Evolutionary conservation across 2,888 invertebrate genomes (phyloP).

Genomic region (Diaprepes abbreviatus): DNA sequence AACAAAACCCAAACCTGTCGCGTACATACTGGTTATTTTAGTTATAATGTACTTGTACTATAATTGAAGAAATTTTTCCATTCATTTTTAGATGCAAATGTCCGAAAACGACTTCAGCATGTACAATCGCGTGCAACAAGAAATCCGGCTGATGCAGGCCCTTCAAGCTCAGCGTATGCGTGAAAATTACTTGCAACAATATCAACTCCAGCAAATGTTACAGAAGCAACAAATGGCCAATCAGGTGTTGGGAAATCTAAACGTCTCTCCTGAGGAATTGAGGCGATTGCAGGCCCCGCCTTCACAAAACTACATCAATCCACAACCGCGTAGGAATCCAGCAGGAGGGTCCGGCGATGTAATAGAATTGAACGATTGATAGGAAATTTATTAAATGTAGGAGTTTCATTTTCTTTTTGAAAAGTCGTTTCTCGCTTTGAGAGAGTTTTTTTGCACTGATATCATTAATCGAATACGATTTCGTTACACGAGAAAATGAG

Average conservation of each 20-base stretch:
- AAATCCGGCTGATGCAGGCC: conserved; percentile 58
- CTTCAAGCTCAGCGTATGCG: conserved; percentile 52
- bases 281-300: conserved; percentile 27
- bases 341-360: conserved; percentile 6
- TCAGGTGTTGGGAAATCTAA: conserved; percentile 32
- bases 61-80: conserved; percentile 6
- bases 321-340: background rate
- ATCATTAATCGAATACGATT: no score
- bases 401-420: background rate
- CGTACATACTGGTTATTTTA: no score
- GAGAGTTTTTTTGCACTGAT: background rate
- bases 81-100: conserved; percentile 40
- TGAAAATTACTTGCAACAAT: conserved; percentile 50
- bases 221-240: conserved; percentile 44
- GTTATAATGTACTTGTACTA: no score
- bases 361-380: conserved; percentile 28
- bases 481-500: no score
- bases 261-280: conserved; percentile 33
- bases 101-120: conserved; percentile 51
- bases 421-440: conserved; percentile 5
- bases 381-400: background rate
- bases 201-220: conserved; percentile 52
- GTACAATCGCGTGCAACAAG: conserved; percentile 59
- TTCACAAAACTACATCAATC: conserved; percentile 1
- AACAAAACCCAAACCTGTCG: no score